phyloP scores from a whole-genome alignment of 2,797 vertebrate species.

The Kryptopterus vitreolus region DNA sequence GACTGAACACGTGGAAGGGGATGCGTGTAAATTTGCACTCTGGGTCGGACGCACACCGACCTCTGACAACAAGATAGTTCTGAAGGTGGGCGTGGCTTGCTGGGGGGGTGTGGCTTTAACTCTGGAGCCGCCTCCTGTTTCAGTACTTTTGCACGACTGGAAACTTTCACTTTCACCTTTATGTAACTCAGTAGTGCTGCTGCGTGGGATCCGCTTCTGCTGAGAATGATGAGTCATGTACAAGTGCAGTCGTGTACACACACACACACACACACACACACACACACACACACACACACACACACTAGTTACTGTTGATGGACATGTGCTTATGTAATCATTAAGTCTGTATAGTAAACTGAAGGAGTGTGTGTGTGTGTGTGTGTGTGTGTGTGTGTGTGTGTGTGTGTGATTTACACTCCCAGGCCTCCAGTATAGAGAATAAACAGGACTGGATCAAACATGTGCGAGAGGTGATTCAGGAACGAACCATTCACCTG shows the following conservation, averaged over 20 bases:
- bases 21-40: slow-evolving; percentile 84
- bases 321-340: not conserved
- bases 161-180: slow-evolving; percentile 14
- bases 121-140: not conserved
- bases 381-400: slow-evolving; percentile 18
- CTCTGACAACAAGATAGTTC: slow-evolving; percentile 97
- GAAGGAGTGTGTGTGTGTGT: not conserved
- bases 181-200: slow-evolving; percentile 28
- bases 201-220: slow-evolving; percentile 13
- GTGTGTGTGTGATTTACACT: slow-evolving; percentile 15
- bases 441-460: slow-evolving; percentile 92
- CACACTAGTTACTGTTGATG: not conserved
- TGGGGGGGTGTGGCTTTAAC: too few relatives aligned
- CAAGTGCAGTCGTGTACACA: not conserved
- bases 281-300: slow-evolving; percentile 43
- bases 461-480: slow-evolving; percentile 86
- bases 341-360: not conserved
- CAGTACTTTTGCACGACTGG: not conserved
- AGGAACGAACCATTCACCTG: slow-evolving; percentile 85
- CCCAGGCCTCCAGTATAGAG: slow-evolving; percentile 84
- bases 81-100: slow-evolving; percentile 82
- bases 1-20: slow-evolving; percentile 86
- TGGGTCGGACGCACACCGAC: slow-evolving; percentile 92
- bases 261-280: slow-evolving; percentile 24
- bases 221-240: slow-evolving; percentile 37